Evolutionary conservation across 2,888 invertebrate genomes (phyloP).

Genomic region (Caenorhabditis becei): DNA sequence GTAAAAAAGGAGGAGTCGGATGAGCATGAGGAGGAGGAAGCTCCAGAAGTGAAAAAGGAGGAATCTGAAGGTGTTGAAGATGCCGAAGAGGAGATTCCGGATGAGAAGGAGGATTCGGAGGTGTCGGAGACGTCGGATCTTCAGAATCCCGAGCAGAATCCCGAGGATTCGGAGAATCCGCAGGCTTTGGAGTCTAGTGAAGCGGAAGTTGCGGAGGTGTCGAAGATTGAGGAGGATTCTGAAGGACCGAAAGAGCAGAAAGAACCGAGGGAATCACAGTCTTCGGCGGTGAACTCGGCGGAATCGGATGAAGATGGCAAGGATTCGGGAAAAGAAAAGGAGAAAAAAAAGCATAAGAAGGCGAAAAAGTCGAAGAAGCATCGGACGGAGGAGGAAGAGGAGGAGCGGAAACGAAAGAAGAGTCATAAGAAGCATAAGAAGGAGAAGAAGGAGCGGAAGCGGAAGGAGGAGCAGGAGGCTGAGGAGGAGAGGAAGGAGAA

Average conservation of each 20-base stretch:
- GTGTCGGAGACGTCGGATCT: no score
- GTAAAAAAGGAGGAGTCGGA: background rate
- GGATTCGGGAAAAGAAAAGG: constrained; percentile 63
- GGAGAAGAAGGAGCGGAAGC: constrained; percentile 39
- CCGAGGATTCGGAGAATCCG: background rate
- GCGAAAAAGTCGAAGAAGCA: constrained; percentile 64
- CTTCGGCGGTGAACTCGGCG: constrained; percentile 27
- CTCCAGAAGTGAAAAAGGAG: constrained; percentile 26
- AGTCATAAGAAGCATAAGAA: constrained; percentile 52
- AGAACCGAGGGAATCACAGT: constrained; percentile 34
- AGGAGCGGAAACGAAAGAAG: constrained; percentile 21
- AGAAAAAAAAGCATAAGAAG: constrained; percentile 70
- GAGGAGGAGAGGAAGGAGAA: constrained; percentile 26
- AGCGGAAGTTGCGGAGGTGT: constrained; percentile 47
- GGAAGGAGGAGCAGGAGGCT: constrained; percentile 13
- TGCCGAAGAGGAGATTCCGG: constrained; percentile 21
- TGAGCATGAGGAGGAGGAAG: background rate
- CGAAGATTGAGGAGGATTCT: background rate
- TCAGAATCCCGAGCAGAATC: constrained; percentile 26
- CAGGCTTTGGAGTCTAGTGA: constrained; percentile 43
- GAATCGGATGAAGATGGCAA: constrained; percentile 65
- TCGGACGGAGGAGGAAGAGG: constrained; percentile 19
- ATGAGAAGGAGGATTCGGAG: background rate
- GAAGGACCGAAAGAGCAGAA: background rate
- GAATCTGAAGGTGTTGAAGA: constrained; percentile 51